Conservation (phyloP, 2,797 vertebrate genomes). For the Takifugu rubripes region DNA sequence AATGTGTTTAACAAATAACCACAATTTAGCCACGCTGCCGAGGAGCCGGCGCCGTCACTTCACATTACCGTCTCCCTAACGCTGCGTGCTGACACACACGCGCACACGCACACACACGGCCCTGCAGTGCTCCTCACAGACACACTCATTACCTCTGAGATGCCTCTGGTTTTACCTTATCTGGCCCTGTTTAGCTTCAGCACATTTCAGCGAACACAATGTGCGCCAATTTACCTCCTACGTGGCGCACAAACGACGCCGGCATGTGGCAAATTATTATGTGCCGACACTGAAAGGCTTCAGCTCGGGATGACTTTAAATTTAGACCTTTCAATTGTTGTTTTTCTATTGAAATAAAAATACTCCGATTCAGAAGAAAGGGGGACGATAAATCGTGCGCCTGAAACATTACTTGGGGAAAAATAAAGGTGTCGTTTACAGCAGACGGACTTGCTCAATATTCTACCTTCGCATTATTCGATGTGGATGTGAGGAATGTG, state of each 20-base stretch:
- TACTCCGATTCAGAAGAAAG: not conserved
- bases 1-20: slow-evolving; percentile 96
- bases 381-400: too few relatives aligned
- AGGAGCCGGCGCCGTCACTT: slow-evolving; percentile 91
- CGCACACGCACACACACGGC: slow-evolving; percentile 11
- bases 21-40: slow-evolving; percentile 89
- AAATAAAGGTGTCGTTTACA: too few relatives aligned
- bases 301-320: slow-evolving; percentile 29
- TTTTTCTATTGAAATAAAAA: slow-evolving; percentile 18
- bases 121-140: slow-evolving; percentile 62
- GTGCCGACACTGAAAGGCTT: slow-evolving; percentile 34
- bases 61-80: slow-evolving; percentile 84
- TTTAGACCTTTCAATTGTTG: slow-evolving; percentile 3
- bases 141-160: slow-evolving; percentile 66
- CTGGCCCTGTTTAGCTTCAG: slow-evolving; percentile 60
- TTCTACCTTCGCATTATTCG: too few relatives aligned
- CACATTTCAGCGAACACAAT: slow-evolving; percentile 54
- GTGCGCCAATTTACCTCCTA: slow-evolving; percentile 59
- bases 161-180: slow-evolving; percentile 69
- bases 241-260: slow-evolving; percentile 30
- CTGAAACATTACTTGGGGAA: too few relatives aligned
- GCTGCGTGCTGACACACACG: slow-evolving; percentile 67
- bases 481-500: not conserved
- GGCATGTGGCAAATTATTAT: slow-evolving; percentile 55
- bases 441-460: too few relatives aligned